Evolutionary conservation across 2,888 invertebrate species (phyloP).

Genomic region (Rhingia campestris): DNA sequence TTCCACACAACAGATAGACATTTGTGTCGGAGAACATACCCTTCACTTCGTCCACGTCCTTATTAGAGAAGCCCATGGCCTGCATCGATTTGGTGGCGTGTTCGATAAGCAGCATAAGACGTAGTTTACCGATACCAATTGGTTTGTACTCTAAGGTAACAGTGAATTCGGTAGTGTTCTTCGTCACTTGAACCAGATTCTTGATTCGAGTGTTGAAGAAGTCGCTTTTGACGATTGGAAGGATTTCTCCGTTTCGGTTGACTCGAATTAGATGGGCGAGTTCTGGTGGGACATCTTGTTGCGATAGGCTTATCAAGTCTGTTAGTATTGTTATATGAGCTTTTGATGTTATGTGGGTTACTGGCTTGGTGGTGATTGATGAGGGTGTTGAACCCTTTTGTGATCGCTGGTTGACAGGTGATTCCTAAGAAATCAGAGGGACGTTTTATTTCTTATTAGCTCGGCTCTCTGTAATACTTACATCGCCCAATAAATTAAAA

Average conservation of each 20-base stretch:
- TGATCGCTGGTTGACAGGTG: background rate
- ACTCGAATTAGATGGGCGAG: conserved; percentile 86
- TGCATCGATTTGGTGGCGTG: conserved; percentile 88
- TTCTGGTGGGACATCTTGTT: conserved; percentile 88
- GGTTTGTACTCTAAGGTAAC: conserved; percentile 89
- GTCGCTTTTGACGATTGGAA: conserved; percentile 93
- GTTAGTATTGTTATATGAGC: conserved; percentile 91
- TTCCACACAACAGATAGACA: conserved; percentile 93
- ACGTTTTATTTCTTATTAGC: background rate
- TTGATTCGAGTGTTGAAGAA: conserved; percentile 90
- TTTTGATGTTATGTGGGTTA: conserved; percentile 89
- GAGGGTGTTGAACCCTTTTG: conserved; percentile 6
- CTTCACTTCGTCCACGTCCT: conserved; percentile 98
- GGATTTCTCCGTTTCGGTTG: conserved; percentile 86
- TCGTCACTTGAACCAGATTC: conserved; percentile 88
- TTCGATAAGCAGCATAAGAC: conserved; percentile 90
- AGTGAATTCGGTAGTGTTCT: conserved; percentile 85
- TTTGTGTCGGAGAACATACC: conserved; percentile 98
- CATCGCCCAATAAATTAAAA: conserved; percentile 87
- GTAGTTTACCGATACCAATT: conserved; percentile 90
- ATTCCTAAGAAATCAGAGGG: conserved; percentile 24
- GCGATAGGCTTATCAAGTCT: conserved; percentile 87
- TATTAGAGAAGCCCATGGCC: conserved; percentile 89
- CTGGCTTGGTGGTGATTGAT: conserved; percentile 83
- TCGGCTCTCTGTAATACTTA: conserved; percentile 43